Base-by-base conservation (phyloP, 2,797 vertebrate species). In the Siniperca undulata region DNA sequence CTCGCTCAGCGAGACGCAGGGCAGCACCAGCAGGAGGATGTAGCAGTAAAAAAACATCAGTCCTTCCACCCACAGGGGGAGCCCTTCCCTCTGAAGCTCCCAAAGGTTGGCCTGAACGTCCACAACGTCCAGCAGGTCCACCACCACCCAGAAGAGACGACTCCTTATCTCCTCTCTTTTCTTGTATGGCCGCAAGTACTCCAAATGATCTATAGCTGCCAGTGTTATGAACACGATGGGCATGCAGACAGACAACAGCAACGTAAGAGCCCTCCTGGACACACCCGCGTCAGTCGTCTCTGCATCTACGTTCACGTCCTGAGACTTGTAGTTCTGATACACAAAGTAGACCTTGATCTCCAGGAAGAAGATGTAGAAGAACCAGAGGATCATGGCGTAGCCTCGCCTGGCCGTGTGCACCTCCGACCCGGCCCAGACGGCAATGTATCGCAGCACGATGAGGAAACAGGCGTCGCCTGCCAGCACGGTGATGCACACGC, bases 241-340 rank as follows among this genome's bases (percentile, higher is more conserved):
- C 59, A 64, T 19, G 48, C 36, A 78, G 48, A 78, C 59, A 0
- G 76, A 78, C 58, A 78, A 16, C 68, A 78, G 76, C 76, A 70
- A 7, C 0, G 76, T 78, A 0, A 78, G 76, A 13, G 48, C 76
- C 17, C 56, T 9, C 27, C 67, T 55, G 24, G 67, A 46, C 20
- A 19, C 36, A 1, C n/a, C 44, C 0, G 9, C 1, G 0, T 59
- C 74, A 0, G 42, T 20, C 52, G 0, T 40, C 20, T 69, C 65
- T 2, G 20, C 16, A 2, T 76, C 65, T 12, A 3, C 53, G 1
- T 12, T 19, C 34, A 22, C 17, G 1, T 93, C 16, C 96, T 90
- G 80, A 10, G 95, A 94, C 86, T 96, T 96, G 58, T 96, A 96
- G 91, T 96, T 96, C 94, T 96, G 96, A 85, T 95, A 95, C 11